Evolutionary conservation across 2,113 vertebrate species (phyloP).

Genomic region (Zosterops borbonicus): DNA sequence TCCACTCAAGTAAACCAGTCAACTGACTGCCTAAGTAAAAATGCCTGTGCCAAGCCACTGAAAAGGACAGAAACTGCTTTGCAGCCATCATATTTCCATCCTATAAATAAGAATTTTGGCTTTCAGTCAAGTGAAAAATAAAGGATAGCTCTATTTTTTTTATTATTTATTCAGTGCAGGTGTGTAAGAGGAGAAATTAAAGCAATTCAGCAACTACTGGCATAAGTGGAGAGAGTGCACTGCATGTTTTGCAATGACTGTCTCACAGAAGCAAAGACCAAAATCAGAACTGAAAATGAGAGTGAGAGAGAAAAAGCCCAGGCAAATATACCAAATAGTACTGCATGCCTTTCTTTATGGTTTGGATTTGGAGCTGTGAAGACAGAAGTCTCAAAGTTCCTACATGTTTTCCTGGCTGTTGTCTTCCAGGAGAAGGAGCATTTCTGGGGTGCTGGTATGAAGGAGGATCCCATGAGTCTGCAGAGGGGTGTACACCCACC

Average conservation of each 20-base stretch:
- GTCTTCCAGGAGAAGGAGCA: not conserved
- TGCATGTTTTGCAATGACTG: slow-evolving; percentile 10
- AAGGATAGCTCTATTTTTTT: not conserved
- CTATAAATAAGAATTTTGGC: not conserved
- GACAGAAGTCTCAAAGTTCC: not conserved
- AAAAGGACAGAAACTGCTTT: not conserved
- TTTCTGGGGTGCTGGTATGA: not conserved
- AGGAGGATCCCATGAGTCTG: not conserved
- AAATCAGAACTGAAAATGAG: slow-evolving; percentile 46
- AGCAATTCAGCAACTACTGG: not conserved
- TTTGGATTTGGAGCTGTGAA: not conserved
- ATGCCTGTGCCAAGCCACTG: not conserved
- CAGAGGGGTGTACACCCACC: not conserved
- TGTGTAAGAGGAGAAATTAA: not conserved
- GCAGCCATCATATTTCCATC: not conserved
- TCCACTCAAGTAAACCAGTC: not conserved
- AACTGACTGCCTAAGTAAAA: not conserved
- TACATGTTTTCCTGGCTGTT: not conserved
- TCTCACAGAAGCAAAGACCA: not conserved
- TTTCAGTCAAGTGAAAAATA: not conserved
- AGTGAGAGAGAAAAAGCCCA: not conserved
- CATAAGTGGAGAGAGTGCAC: not conserved
- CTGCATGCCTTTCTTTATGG: not conserved
- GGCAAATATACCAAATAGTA: not conserved
- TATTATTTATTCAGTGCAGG: not conserved